Conservation (phyloP, 2,797 vertebrate genomes). For the Smutsia gigantea region DNA sequence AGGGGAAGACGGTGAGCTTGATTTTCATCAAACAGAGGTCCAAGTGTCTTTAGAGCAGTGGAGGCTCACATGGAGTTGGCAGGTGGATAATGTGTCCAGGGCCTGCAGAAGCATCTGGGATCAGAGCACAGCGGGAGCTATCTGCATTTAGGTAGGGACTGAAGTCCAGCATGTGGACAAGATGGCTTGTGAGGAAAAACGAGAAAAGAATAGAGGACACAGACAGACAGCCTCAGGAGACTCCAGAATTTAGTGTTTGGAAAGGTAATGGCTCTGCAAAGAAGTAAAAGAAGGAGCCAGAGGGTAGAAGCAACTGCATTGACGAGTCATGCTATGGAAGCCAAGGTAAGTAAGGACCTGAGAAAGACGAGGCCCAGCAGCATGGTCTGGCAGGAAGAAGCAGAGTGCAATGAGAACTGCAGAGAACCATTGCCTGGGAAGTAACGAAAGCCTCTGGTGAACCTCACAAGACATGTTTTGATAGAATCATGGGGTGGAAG, state of each 20-base stretch:
- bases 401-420: background rate
- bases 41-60: background rate
- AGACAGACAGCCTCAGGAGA: background rate
- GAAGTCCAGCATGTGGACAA: background rate
- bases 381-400: background rate
- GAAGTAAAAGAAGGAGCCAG: background rate
- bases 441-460: background rate
- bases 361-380: background rate
- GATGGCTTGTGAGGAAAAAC: background rate
- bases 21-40: background rate
- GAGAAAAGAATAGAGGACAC: background rate
- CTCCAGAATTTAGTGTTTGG: background rate
- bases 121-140: background rate
- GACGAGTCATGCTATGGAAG: background rate
- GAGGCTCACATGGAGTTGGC: background rate
- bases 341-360: background rate
- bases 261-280: background rate
- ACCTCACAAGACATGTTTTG: background rate
- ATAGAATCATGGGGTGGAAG: too few relatives aligned
- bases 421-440: background rate
- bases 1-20: background rate
- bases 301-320: accelerated
- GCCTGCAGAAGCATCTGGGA: background rate
- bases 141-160: accelerated
- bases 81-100: accelerated